Conservation (phyloP, 2,888 invertebrate genomes). For the Biston stratarius region DNA sequence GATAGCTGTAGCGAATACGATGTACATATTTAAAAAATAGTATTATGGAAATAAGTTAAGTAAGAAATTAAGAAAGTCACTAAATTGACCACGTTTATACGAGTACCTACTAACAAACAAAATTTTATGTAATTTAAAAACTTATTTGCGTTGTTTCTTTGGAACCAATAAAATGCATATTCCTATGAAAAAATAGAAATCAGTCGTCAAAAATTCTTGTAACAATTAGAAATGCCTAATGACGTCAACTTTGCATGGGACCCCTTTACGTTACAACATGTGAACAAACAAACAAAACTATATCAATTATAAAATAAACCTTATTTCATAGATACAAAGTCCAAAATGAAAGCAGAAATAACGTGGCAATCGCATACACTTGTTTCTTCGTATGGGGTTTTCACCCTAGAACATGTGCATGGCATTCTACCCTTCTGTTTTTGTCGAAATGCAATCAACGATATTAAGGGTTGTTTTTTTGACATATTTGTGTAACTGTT, state of each 20-base stretch:
- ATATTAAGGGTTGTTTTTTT: constrained; percentile 29
- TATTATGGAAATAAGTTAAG: no score
- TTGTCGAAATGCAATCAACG: constrained; percentile 55
- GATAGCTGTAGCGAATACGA: no score
- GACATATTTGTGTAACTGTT: constrained; percentile 24
- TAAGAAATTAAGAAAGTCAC: no score
- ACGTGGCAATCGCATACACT: constrained; percentile 68
- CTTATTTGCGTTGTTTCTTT: neutral
- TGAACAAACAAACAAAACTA: constrained; percentile 72
- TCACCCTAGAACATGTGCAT: constrained; percentile 76
- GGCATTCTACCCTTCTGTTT: constrained; percentile 66
- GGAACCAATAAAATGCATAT: no score
- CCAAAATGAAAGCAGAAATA: constrained; percentile 45
- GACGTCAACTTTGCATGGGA: constrained; percentile 11
- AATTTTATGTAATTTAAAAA: no score
- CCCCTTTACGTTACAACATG: constrained; percentile 70
- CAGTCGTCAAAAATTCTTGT: constrained; percentile 1
- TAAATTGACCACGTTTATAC: no score
- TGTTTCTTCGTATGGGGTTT: constrained; percentile 69
- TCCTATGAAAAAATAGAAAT: neutral
- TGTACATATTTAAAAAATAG: no score
- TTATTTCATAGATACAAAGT: constrained; percentile 44
- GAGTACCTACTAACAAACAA: no score
- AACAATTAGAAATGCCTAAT: constrained; percentile 25
- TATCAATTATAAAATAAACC: constrained; percentile 17